Conservation (phyloP, 2,113 vertebrate species). For the Sisor rabdophorus region DNA sequence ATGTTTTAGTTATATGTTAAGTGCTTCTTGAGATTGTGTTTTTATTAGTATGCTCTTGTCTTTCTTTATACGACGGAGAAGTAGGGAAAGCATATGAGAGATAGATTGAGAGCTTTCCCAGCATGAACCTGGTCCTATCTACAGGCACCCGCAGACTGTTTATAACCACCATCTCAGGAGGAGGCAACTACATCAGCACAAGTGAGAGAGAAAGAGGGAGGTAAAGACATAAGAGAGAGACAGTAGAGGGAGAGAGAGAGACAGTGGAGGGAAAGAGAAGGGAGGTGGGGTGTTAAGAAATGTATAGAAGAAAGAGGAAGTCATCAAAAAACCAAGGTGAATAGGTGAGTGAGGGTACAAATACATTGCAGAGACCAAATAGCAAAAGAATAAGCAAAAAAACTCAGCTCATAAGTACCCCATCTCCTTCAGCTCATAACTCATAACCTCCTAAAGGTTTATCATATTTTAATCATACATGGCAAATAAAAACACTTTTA, state of each 20-base stretch:
- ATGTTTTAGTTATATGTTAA: neutral
- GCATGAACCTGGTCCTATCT: conserved; percentile 61
- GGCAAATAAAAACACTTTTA: conserved; percentile 29
- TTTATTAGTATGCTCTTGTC: conserved; percentile 29
- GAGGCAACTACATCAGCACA: conserved; percentile 52
- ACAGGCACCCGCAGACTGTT: conserved; percentile 64
- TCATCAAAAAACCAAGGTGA: conserved; percentile 29
- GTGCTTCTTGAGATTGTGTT: conserved; percentile 1
- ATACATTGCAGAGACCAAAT: conserved; percentile 33
- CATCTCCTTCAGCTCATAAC: conserved; percentile 14
- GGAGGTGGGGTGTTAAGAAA: conserved; percentile 13
- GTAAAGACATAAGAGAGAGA: conserved; percentile 3
- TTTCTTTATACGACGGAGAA: conserved; percentile 16
- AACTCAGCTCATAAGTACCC: conserved; percentile 3
- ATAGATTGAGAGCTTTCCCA: conserved; percentile 64
- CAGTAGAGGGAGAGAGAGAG: conserved; percentile 28
- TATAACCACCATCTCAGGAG: conserved; percentile 57
- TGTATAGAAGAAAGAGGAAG: conserved; percentile 33
- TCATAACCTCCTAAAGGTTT: conserved; percentile 10
- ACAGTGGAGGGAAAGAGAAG: neutral
- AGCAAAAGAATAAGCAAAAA: conserved; percentile 29
- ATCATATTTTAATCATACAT: conserved; percentile 26
- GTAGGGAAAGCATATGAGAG: conserved; percentile 47
- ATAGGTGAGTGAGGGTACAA: conserved; percentile 28
- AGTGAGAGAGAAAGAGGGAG: conserved; percentile 10